Evolutionary conservation across 2,113 vertebrate species (phyloP).

Genomic region (Callipepla squamata): DNA sequence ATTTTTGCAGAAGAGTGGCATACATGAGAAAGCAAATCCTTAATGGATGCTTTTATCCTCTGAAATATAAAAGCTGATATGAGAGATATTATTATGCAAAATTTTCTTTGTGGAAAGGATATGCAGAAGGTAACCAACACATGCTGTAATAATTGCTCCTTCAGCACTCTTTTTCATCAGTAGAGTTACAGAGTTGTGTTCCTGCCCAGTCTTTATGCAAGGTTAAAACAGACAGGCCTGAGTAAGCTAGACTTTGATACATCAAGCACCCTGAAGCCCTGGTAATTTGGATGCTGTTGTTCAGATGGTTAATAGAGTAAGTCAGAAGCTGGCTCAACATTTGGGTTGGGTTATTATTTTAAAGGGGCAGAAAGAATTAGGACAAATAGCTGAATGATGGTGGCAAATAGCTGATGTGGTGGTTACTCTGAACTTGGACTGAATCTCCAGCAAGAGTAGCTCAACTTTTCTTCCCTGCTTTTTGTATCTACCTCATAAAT

Average conservation of each 20-base stretch:
- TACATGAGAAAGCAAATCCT: constrained; percentile 61
- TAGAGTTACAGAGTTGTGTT: background rate
- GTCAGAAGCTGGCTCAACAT: background rate
- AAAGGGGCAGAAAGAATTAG: background rate
- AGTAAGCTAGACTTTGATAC: background rate
- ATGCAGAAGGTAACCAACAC: background rate
- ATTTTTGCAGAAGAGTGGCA: constrained; percentile 45
- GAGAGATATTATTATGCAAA: constrained; percentile 26
- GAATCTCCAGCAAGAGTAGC: background rate
- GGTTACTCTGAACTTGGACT: background rate
- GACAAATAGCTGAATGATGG: background rate
- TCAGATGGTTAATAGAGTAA: fast-evolving
- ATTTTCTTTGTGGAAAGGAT: constrained; percentile 21
- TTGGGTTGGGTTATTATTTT: background rate
- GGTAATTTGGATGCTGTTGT: fast-evolving
- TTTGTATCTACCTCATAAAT: constrained; percentile 26
- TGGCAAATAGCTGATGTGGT: no score
- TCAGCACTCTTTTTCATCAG: background rate
- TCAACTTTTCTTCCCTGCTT: background rate
- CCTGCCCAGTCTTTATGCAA: background rate
- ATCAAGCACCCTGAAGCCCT: background rate
- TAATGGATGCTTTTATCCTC: constrained; percentile 54
- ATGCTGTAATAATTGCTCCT: background rate
- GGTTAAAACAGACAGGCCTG: fast-evolving
- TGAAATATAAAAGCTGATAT: constrained; percentile 32